Evolutionary conservation across 2,888 invertebrate genomes (phyloP), one percentile per base, ranked within the genome.

Genomic region (Dasysyrphus albostriatus): DNA sequence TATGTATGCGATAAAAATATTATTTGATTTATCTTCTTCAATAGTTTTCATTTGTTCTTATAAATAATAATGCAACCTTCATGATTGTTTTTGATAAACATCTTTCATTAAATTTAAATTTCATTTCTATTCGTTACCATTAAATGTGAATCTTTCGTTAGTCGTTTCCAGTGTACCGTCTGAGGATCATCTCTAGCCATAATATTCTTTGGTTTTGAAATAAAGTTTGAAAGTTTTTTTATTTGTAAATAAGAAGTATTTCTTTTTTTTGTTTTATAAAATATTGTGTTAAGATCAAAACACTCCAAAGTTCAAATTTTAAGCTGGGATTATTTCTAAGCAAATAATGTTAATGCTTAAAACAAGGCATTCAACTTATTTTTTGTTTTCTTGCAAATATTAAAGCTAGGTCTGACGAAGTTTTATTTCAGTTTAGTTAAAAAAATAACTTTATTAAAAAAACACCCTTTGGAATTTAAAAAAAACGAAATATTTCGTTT

Each of bases 181-280:
- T 37, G 49, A 47, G 49, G 49, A 67, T 67, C 67, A 37, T 67
- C 67, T 49, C 49, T 49, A 67, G 67, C 19, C 34, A 49, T 49
- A 49, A 67, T 19, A 67, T 67, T 67, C 67, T 67, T 67, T 67
- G n/a, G 10, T 47, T 65, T 49, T 67, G 67, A 34, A 65, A 65
- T 65, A 65, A 65, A 65, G 63, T 65, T 65, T 44, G 42, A 65
- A 65, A 49, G 5, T 49, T 49, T 32, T 29, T 63, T 63, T 63
- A 12, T 6, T 32, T 49, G 0, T 34, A 7, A 59, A 39, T 37
- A 61, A 42, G 8, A 61, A 39, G 24, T 61, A 51, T 37, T 19
- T 58, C n/a, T 9, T 19, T 59, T 37, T 12, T 10, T 10, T 12
- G 12, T 19, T 12, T 7, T 8, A 58, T 5, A 24, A 24, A 8